A percentile compares a stretch with the other conserved stretches of the same genome.
Evolutionary conservation across 2,797 vertebrate genomes (phyloP).

Genomic region (Kryptopterus vitreolus): DNA sequence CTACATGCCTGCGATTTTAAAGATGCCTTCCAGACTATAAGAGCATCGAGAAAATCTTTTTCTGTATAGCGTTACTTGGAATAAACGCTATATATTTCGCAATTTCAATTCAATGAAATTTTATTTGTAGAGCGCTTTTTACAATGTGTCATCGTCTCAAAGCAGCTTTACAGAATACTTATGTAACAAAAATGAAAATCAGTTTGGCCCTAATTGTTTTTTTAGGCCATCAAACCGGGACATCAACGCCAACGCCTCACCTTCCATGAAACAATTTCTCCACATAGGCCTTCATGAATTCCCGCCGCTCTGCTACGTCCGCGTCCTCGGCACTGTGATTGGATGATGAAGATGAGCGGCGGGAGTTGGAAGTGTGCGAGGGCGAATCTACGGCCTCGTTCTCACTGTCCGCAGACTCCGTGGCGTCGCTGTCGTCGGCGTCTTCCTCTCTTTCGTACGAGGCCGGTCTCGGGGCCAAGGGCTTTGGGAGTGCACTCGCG

Average conservation of each 20-base stretch:
- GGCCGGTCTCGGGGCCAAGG: conserved; percentile 51
- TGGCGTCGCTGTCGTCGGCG: conserved; percentile 81
- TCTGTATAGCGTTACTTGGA: no score
- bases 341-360: conserved; percentile 86
- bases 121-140: no score
- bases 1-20: no score
- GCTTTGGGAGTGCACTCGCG: conserved; percentile 64
- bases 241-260: conserved; percentile 67
- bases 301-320: conserved; percentile 70
- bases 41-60: no score
- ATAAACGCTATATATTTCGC: no score
- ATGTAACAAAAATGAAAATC: no score
- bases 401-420: conserved; percentile 93
- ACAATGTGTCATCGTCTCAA: no score
- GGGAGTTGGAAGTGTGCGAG: conserved; percentile 69
- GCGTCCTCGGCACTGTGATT: conserved; percentile 82
- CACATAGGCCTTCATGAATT: conserved; percentile 88
- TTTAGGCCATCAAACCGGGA: background rate
- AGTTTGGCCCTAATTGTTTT: no score
- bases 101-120: no score
- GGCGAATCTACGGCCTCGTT: conserved; percentile 81
- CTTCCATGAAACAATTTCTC: conserved; percentile 88
- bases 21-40: no score
- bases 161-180: no score
- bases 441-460: conserved; percentile 49